Percentiles rank a stretch among this genome's conserved stretches.
Evolutionary conservation across 2,888 invertebrate genomes (phyloP).

Genomic region (Apodemia duryi): DNA sequence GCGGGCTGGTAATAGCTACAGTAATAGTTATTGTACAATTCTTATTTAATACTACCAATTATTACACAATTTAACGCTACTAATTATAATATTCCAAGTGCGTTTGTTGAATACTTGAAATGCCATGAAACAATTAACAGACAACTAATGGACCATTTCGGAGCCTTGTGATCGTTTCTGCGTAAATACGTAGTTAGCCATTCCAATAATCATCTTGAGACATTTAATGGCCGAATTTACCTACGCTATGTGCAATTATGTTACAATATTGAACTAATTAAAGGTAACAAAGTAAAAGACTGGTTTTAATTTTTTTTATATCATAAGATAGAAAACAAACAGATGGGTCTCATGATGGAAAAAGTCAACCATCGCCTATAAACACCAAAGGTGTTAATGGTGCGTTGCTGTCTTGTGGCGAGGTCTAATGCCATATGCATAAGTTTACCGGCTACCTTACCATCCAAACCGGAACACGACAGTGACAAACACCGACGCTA

Average conservation of each 20-base stretch:
- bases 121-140: slow-evolving; percentile 9
- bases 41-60: too few species aligned
- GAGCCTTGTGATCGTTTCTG: slow-evolving; percentile 6
- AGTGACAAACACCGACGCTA: too few species aligned
- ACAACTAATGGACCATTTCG: slow-evolving; percentile 2
- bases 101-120: slow-evolving; percentile 2
- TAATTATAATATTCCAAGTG: neutral
- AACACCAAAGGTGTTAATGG: too few species aligned
- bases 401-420: too few species aligned
- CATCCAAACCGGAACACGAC: too few species aligned
- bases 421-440: too few species aligned
- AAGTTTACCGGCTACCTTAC: too few species aligned
- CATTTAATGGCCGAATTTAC: neutral
- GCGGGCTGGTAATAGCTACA: too few species aligned
- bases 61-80: neutral
- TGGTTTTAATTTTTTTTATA: neutral
- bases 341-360: too few species aligned
- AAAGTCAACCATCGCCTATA: too few species aligned
- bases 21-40: too few species aligned
- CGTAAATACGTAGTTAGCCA: neutral
- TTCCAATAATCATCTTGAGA: neutral
- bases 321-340: too few species aligned
- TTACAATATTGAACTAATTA: neutral
- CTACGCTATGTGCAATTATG: slow-evolving; percentile 9
- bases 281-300: neutral